Conservation (phyloP, 2,113 vertebrate species). For the Electrona antarctica region DNA sequence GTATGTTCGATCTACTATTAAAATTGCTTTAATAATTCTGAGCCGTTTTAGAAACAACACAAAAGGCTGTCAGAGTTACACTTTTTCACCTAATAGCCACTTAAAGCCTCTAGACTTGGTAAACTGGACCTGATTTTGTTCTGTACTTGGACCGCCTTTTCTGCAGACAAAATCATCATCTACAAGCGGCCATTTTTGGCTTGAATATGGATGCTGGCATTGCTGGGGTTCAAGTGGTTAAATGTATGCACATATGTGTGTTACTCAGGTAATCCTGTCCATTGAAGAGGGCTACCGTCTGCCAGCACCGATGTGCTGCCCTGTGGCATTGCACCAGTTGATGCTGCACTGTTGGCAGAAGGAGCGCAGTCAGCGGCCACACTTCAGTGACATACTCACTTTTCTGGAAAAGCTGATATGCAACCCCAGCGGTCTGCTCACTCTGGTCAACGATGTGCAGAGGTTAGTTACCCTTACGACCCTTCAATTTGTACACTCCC, state of each 20-base stretch:
- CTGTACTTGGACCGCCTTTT: too few relatives aligned
- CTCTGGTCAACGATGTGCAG: constrained; percentile 88
- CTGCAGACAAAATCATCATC: too few relatives aligned
- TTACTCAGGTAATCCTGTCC: constrained; percentile 90
- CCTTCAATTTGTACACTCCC: too few relatives aligned
- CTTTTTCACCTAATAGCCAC: too few relatives aligned
- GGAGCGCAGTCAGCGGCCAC: constrained; percentile 90
- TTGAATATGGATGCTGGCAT: too few relatives aligned
- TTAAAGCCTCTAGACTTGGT: too few relatives aligned
- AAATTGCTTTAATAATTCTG: too few relatives aligned
- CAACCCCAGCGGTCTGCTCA: constrained; percentile 92
- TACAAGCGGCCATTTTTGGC: too few relatives aligned
- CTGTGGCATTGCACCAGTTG: constrained; percentile 93
- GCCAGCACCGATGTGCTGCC: constrained; percentile 94
- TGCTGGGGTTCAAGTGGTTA: too few relatives aligned
- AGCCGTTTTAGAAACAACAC: too few relatives aligned
- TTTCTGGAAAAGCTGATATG: constrained; percentile 97
- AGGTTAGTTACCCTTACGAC: constrained; percentile 71
- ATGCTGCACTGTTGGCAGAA: constrained; percentile 99
- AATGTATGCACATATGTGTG: constrained; percentile 1
- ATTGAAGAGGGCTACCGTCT: constrained; percentile 98
- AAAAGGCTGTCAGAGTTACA: not conserved
- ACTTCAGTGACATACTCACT: constrained; percentile 88
- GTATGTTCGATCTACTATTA: too few relatives aligned
- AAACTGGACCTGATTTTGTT: too few relatives aligned